Base-by-base conservation (phyloP, 2,113 vertebrate species). In the Lophius piscatorius region DNA sequence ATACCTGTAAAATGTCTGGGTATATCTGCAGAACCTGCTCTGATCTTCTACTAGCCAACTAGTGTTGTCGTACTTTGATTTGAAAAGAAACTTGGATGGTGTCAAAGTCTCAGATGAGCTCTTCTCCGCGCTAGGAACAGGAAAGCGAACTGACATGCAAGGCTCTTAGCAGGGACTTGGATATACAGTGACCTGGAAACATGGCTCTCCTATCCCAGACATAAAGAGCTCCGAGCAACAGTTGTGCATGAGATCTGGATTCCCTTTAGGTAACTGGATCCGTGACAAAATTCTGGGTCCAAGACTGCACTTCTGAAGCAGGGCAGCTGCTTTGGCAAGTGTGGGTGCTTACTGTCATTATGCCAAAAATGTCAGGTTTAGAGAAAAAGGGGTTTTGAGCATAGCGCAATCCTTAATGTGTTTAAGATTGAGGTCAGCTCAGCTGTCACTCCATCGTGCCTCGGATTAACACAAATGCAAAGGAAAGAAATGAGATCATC, bases 101-200 rank as follows among this genome's bases (percentile, higher is more conserved):
- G 56, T 81, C 54, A 66, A 56, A 60, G 64, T 76, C 54, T 34
- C 13, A 54, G 58, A 71, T 72, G 59, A 78, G 45, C 63, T 59
- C 57, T 45, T 70, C 61, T 64, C 34, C 63, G 66, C 46, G 71
- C 38, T 6, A 57, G 48, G 48, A 74, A 65, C 46, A 73, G 74
- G 56, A 62, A 75, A 45, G 54, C 47, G 70, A 71, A 78, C 51
- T 70, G 78, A 86, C 76, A 54, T 60, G 3, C 36, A 65, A 55
- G 47, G 63, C 55, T 81, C 60, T 39, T 22, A 26, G 33, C 52
- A 42, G 24, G 63, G 59, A 78, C 50, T 81, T 76, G 63, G 66
- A 72, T 83, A 80, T 70, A 86, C 79, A 79, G 65, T 88, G 82
- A 87, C 85, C 86, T 48, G 72, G 78, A 91, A 91, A 84, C 60